A percentile compares a stretch with the other conserved stretches of the same genome.
phyloP scores from a whole-genome alignment of 2,797 vertebrate genomes.

The Iguana delicatissima region DNA sequence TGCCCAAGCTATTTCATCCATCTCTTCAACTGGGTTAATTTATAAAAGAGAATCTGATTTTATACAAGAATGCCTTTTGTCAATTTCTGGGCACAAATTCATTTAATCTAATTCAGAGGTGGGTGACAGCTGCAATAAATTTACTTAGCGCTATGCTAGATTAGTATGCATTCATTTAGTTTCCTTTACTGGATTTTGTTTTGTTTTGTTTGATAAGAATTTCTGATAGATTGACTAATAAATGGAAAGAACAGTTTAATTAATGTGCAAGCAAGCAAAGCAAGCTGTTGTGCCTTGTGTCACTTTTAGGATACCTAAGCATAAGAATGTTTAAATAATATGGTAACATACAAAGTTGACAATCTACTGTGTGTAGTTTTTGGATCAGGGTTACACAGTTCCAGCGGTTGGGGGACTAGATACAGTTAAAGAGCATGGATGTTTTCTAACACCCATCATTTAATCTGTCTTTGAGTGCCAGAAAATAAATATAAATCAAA shows the following conservation, averaged over 20 bases:
- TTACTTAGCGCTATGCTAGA: no score
- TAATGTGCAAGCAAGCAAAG: not conserved
- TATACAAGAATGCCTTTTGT: no score
- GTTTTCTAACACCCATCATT: slow-evolving; percentile 23
- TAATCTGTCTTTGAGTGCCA: slow-evolving; percentile 1
- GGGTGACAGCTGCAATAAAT: no score
- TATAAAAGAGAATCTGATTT: no score
- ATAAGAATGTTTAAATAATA: not conserved
- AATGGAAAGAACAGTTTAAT: not conserved
- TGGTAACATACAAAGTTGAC: not conserved
- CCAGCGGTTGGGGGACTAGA: not conserved
- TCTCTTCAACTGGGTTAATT: no score
- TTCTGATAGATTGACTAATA: not conserved
- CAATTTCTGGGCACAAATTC: no score
- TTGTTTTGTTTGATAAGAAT: not conserved
- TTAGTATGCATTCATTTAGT: not conserved
- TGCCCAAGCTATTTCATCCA: no score
- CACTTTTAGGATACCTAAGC: not conserved
- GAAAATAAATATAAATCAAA: not conserved
- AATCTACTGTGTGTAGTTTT: not conserved
- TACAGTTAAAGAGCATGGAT: slow-evolving; percentile 8
- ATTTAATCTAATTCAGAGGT: no score
- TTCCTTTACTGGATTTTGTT: not conserved
- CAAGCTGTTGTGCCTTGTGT: not conserved
- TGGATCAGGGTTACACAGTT: no score